phyloP scores from a whole-genome alignment of 53 echinoderm and acorn worm species.

The Echinarachnius parma region DNA sequence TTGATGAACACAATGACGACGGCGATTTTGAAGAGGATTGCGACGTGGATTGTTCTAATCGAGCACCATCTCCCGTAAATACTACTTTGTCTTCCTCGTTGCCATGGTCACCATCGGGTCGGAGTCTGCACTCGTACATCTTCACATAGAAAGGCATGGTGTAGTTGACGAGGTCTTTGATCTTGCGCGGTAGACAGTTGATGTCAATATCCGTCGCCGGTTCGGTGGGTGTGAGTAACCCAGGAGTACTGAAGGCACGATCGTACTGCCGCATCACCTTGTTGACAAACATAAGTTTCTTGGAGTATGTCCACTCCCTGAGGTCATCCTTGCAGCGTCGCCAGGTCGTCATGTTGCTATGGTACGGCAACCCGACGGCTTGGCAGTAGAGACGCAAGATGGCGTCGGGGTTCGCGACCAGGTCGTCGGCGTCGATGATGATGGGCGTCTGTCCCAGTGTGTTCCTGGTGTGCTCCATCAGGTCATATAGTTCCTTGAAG shows the following conservation, averaged over 20 bases:
- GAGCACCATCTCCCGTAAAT: too few species aligned
- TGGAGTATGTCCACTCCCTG: conserved; percentile 77
- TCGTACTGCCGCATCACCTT: conserved; percentile 90
- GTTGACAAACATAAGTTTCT: conserved; percentile 79
- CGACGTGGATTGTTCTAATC: neutral
- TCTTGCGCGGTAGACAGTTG: conserved; percentile 43
- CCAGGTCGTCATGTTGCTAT: conserved; percentile 71
- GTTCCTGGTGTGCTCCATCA: conserved; percentile 68
- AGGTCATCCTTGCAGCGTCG: conserved; percentile 68
- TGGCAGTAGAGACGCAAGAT: conserved; percentile 76
- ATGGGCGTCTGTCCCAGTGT: conserved; percentile 74
- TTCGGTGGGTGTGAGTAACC: conserved; percentile 52
- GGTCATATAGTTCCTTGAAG: conserved; percentile 72
- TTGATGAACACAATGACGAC: neutral
- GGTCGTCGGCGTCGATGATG: conserved; percentile 89
- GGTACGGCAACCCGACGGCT: conserved; percentile 68
- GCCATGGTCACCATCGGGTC: too few species aligned
- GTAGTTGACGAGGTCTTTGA: conserved; percentile 56
- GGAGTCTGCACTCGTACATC: conserved; percentile 66
- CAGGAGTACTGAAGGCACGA: conserved; percentile 70
- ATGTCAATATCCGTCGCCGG: conserved; percentile 46
- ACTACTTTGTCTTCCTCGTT: neutral
- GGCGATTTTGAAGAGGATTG: neutral
- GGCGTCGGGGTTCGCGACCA: conserved; percentile 70
- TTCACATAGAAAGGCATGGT: conserved; percentile 78